Evolutionary conservation across 2,797 vertebrate genomes (phyloP).

Genomic region (Lutjanus campechanus): DNA sequence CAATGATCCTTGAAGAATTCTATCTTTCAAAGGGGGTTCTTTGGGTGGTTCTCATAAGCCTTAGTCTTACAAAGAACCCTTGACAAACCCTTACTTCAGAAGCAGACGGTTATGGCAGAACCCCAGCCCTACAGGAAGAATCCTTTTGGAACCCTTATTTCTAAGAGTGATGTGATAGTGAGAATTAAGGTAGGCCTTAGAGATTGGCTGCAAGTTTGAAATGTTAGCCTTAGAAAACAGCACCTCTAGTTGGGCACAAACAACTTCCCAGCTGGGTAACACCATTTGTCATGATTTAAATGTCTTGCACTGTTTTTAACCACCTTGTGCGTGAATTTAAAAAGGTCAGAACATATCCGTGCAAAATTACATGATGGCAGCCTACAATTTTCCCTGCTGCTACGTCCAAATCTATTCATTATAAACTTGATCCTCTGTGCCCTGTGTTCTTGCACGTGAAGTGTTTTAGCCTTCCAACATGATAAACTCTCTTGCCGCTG

Average conservation of each 20-base stretch:
- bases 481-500: not conserved
- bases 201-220: conserved; percentile 37
- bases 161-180: not conserved
- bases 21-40: no score
- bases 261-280: conserved; percentile 13
- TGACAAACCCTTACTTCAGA: no score
- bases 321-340: not conserved
- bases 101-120: no score
- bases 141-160: no score
- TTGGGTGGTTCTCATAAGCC: no score
- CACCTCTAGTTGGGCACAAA: conserved; percentile 13
- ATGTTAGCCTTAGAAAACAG: conserved; percentile 24
- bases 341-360: not conserved
- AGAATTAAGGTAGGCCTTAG: conserved; percentile 36
- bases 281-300: conserved; percentile 26
- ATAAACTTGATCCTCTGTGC: not conserved
- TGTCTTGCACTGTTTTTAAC: not conserved
- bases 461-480: not conserved
- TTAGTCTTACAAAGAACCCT: no score
- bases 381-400: conserved; percentile 4
- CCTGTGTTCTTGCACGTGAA: not conserved
- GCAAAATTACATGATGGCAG: not conserved
- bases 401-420: conserved; percentile 25
- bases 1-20: no score
- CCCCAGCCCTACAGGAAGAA: no score